A percentile compares a stretch with the other conserved stretches of the same genome.
Evolutionary conservation across 2,797 vertebrate species (phyloP).

Genomic region (Sebastes cheni): DNA sequence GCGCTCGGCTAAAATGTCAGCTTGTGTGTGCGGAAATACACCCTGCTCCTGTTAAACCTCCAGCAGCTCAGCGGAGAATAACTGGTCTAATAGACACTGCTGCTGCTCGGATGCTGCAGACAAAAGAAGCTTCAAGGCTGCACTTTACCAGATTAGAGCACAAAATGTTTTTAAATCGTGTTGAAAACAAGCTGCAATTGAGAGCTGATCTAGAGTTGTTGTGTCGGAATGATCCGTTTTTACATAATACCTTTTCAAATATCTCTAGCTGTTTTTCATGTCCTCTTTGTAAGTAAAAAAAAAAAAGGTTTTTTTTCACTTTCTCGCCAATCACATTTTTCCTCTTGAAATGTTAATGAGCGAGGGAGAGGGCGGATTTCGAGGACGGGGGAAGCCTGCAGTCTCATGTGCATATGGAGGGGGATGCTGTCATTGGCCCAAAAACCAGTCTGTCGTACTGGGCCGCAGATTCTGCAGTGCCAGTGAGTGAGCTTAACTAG

Average conservation of each 20-base stretch:
- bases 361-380: slow-evolving; percentile 21
- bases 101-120: slow-evolving; percentile 4
- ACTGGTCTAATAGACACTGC: not conserved
- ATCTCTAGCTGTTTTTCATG: not conserved
- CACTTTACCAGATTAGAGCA: slow-evolving; percentile 6
- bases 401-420: slow-evolving; percentile 34
- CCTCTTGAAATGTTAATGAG: slow-evolving; percentile 71
- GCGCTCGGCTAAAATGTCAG: slow-evolving; percentile 48
- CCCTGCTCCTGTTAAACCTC: not conserved
- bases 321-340: slow-evolving; percentile 33
- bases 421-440: slow-evolving; percentile 23
- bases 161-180: not conserved
- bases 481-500: slow-evolving; percentile 15
- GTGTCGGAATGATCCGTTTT: not conserved
- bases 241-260: not conserved
- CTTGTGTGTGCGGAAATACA: slow-evolving; percentile 22
- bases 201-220: not conserved
- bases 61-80: not conserved
- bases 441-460: slow-evolving; percentile 23
- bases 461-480: slow-evolving; percentile 9
- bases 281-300: not conserved
- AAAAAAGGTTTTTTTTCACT: not conserved
- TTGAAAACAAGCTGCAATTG: not conserved
- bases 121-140: slow-evolving; percentile 16
- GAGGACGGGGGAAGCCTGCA: slow-evolving; percentile 52